Evolutionary conservation across 37 sponge, comb jelly and placozoan genomes (phyloP), one percentile per base, ranked within the genome.

Genomic region (Eunapius fragilis): DNA sequence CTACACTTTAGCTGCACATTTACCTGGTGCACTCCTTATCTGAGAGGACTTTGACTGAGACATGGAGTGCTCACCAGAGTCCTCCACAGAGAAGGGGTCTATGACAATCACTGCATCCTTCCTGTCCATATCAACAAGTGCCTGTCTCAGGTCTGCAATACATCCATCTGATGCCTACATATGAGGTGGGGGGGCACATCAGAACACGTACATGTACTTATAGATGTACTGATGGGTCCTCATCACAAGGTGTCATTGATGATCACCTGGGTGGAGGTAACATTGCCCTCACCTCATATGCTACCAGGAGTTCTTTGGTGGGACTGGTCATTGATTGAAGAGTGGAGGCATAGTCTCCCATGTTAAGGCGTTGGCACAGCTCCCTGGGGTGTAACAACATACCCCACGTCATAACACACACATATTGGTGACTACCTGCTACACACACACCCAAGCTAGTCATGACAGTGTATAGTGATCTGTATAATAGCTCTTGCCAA

Each of bases 131-230:
- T 93, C 87, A 3, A 67, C 37, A 23, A 93, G 74, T 19, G 34
- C 33, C 25, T 77, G 72, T 10, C 87, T 80, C 47, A 93, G 84
- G 34, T 82, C 25, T 7, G 78, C 78, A 24, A 93, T 45, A 69
- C 80, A 89, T 3, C 93, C 93, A 74, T 85, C 89, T 76, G 77
- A 85, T 49, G 88, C 88, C 92, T 92, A 76, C n/a, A n/a, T n/a
- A n/a, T n/a, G n/a, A n/a, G n/a, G n/a, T n/a, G 23, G 34, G 23
- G 27, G 75, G 41, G 41, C 41, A 41, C 27, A 70, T 27, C 5
- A 27, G 27, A 70, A 70, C 27, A 70, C 71, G 7, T 10, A 70
- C 27, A 70, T 70, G 27, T 27, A 70, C 4, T 3, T 7, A 70
- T 6, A 33, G 26, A 6, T 6, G n/a, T 6, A 41, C 41, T 6